Evolutionary conservation across 2,113 vertebrate species (phyloP).

Genomic region (Cheilinus undulatus): DNA sequence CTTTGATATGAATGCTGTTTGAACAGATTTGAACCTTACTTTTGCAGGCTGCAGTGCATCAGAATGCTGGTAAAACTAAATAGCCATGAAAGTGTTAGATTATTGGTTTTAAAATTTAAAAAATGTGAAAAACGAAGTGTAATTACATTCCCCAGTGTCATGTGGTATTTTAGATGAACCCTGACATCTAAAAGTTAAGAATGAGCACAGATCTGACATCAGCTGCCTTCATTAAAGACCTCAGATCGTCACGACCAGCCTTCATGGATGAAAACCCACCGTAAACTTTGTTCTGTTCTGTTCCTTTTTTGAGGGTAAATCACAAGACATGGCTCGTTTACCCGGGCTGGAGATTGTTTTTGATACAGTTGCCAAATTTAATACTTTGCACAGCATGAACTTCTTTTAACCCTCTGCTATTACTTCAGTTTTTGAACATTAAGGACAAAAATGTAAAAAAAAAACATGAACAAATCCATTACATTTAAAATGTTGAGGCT

Average conservation of each 20-base stretch:
- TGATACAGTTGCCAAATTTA: background rate
- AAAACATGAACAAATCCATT: too few relatives aligned
- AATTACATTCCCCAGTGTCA: constrained; percentile 14
- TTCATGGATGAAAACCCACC: background rate
- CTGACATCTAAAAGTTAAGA: background rate
- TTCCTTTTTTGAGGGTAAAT: constrained; percentile 36
- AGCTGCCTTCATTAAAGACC: background rate
- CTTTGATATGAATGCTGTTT: background rate
- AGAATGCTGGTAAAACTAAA: background rate
- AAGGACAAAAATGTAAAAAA: too few relatives aligned
- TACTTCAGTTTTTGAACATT: too few relatives aligned
- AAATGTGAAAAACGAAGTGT: background rate
- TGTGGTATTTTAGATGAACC: background rate
- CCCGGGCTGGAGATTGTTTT: too few relatives aligned
- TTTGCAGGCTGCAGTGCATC: background rate
- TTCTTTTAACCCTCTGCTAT: background rate
- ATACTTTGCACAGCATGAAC: too few relatives aligned
- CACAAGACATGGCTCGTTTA: background rate
- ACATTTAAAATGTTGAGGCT: too few relatives aligned
- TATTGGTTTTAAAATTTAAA: background rate
- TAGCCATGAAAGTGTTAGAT: background rate
- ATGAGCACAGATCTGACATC: background rate
- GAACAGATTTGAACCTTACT: background rate
- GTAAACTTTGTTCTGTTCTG: constrained; percentile 1
- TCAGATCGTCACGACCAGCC: constrained; percentile 17